These are phyloP conservation scores for Gila orcuttii DNA, from an alignment of 2,113 vertebrate species.

Conservation along the genomic window DNA sequence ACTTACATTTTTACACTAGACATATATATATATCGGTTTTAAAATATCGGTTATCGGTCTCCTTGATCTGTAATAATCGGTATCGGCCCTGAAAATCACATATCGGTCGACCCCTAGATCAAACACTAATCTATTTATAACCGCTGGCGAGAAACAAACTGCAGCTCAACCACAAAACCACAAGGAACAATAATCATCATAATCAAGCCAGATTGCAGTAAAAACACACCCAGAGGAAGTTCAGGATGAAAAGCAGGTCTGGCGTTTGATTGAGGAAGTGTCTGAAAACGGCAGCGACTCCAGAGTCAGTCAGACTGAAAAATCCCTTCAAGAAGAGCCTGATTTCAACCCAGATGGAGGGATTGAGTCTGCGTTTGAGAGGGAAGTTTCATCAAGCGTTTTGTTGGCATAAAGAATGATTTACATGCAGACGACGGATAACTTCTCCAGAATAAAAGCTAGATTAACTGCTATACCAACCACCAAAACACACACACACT, in stretches of 20 bases:
- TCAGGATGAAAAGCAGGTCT: background rate
- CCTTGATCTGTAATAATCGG: too few relatives aligned
- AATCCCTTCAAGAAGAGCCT: conserved; percentile 7
- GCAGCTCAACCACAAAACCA: conserved; percentile 71
- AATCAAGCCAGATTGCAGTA: conserved; percentile 17
- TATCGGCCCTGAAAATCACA: too few relatives aligned
- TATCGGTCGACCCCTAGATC: too few relatives aligned
- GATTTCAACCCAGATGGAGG: conserved; percentile 37
- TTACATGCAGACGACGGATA: background rate
- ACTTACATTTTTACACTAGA: too few relatives aligned
- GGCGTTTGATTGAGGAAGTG: background rate
- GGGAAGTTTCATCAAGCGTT: conserved; percentile 9
- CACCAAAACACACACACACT: background rate
- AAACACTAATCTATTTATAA: conserved; percentile 76
- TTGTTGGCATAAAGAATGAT: background rate
- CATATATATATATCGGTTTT: too few relatives aligned
- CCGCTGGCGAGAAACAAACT: conserved; percentile 74
- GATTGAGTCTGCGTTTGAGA: conserved; percentile 5
- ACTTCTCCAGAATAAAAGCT: background rate
- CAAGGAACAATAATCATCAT: conserved; percentile 54
- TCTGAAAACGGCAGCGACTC: background rate
- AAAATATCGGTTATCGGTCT: too few relatives aligned
- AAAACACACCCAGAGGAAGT: conserved; percentile 2
- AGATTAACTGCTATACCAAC: conserved; percentile 8
- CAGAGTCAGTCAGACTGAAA: background rate